These are phyloP conservation scores for Myrmecobius fasciatus DNA, from an alignment of 2,113 vertebrate species.

Conservation along the genomic window DNA sequence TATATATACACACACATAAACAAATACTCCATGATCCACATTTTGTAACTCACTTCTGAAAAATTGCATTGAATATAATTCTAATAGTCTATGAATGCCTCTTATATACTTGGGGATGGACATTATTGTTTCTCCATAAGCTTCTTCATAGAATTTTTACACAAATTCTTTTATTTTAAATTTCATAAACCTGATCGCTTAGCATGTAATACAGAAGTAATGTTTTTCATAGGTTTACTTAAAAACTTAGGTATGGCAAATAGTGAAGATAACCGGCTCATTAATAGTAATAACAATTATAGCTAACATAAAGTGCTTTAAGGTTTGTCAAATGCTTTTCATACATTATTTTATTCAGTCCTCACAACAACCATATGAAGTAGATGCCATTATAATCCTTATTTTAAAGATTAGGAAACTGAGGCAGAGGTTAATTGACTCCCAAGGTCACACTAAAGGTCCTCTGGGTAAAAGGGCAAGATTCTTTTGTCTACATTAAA, in stretches of 20 bases:
- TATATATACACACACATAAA: neutral
- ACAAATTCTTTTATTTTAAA: conserved; percentile 30
- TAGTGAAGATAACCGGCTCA: neutral
- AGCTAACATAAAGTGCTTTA: neutral
- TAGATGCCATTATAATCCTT: neutral
- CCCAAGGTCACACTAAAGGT: neutral
- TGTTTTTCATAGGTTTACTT: neutral
- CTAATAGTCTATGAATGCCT: neutral
- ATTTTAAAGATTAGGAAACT: neutral
- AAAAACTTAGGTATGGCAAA: neutral
- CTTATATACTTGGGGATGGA: neutral
- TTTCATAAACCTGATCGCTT: neutral
- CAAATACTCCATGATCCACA: neutral
- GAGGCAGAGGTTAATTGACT: neutral
- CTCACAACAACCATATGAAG: neutral
- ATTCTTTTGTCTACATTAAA: neutral
- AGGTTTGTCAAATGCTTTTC: neutral
- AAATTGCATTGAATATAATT: neutral
- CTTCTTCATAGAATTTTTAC: neutral
- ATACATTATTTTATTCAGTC: neutral
- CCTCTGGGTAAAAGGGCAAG: neutral
- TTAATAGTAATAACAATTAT: neutral
- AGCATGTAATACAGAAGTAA: neutral
- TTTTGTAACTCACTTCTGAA: neutral
- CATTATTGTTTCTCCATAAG: neutral